Evolutionary conservation across 1,140 invertebrate species (phyloP), one percentile per base, ranked within the genome.

Genomic region (Danaus melanippus): DNA sequence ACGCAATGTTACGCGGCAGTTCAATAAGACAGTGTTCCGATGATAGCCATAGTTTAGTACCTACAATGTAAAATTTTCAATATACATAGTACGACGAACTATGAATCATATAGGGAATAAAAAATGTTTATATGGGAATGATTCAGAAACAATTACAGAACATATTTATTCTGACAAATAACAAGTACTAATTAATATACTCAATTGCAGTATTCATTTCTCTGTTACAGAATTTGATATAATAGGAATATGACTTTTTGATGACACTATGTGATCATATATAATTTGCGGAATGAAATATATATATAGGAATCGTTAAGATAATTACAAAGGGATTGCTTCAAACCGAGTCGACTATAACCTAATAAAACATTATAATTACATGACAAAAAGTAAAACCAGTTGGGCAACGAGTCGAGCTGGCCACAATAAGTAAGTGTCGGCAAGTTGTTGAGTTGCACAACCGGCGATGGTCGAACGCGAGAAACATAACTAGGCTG

Each of bases 401-500:
- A 71, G 80, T 86, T 78, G 73, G 67, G 73, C 68, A 80, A 84
- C 74, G 51, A 75, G 70, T 76, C 70, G 53, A 60, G 67, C 64
- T 67, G 71, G 77, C 74, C 71, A 80, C 76, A 77, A 78, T 82
- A 73, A 80, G 73, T 74, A 76, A 84, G 78, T 79, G 79, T 81
- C 79, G 76, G 79, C 77, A 78, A 79, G 74, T 74, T 67, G 69
- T 69, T 62, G 53, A 56, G 71, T 86, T 86, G 79, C 79, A 81
- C 84, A 86, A 86, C 79, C 67, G 60, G 68, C 79, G 76, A 83
- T 79, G 79, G 83, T 75, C 77, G 84, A 79, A 78, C 79, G 76
- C 79, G 80, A 86, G 81, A 86, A 83, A 82, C 79, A 82, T 84
- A 86, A 86, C 83, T 84, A 81, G 83, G 81, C 83, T 83, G 76